A percentile compares a stretch with the other conserved stretches of the same genome.
Evolutionary conservation across 2,888 invertebrate genomes (phyloP).

Genomic region (Acrobasis repandana): DNA sequence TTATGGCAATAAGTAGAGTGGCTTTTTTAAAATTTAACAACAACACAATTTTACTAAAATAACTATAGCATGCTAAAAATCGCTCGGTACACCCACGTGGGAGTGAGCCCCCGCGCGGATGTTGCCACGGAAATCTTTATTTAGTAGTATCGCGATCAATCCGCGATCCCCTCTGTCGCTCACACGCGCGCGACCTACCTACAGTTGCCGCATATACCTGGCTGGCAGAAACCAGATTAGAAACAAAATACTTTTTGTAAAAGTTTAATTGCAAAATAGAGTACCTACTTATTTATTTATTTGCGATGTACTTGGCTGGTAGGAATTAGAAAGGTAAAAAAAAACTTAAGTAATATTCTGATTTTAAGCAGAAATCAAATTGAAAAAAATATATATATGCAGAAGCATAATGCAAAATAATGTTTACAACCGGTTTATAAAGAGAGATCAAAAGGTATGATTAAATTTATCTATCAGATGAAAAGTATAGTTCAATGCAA

Average conservation of each 20-base stretch:
- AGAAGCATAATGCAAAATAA: too few species aligned
- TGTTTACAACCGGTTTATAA: too few species aligned
- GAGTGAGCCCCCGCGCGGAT: slow-evolving; percentile 69
- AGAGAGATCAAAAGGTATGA: too few species aligned
- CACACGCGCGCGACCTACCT: slow-evolving; percentile 59
- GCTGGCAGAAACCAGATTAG: neutral
- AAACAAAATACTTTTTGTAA: neutral
- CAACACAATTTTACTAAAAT: too few species aligned
- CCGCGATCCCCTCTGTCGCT: slow-evolving; percentile 62
- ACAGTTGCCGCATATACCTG: slow-evolving; percentile 29
- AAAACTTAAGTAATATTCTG: too few species aligned
- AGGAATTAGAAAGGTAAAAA: too few species aligned
- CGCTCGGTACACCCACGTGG: slow-evolving; percentile 45
- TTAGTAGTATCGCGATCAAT: slow-evolving; percentile 73
- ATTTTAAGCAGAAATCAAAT: too few species aligned
- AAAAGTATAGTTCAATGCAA: too few species aligned
- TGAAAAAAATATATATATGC: too few species aligned
- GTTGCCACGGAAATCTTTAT: slow-evolving; percentile 79
- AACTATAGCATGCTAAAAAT: slow-evolving; percentile 1
- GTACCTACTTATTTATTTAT: neutral
- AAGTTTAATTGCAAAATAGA: neutral
- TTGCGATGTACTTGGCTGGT: neutral
- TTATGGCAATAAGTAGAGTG: too few species aligned
- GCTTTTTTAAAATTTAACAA: too few species aligned
- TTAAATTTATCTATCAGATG: too few species aligned